These are phyloP conservation scores for Cichladusa arquata DNA, from an alignment of 2,113 vertebrate species.

Conservation along the genomic window DNA sequence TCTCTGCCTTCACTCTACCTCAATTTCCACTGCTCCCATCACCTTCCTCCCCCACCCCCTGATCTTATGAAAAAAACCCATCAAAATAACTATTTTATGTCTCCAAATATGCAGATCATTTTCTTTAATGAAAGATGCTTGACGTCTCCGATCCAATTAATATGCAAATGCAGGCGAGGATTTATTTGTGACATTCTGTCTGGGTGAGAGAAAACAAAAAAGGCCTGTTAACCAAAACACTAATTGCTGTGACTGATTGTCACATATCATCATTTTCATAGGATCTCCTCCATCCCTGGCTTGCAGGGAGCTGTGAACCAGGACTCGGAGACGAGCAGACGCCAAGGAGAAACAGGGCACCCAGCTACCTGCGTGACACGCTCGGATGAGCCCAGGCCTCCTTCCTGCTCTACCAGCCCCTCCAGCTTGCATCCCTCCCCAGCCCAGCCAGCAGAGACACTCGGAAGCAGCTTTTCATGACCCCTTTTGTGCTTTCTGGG, in stretches of 20 bases:
- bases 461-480: background rate
- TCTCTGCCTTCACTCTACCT: conserved; percentile 79
- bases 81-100: conserved; percentile 99
- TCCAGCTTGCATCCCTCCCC: background rate
- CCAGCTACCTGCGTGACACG: conserved; percentile 64
- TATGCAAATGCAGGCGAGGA: conserved; percentile 99
- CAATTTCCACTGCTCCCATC: conserved; percentile 96
- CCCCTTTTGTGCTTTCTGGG: background rate
- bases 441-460: background rate
- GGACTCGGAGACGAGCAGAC: conserved; percentile 65
- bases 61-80: conserved; percentile 86
- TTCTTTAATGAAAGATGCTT: conserved; percentile 99
- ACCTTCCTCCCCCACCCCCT: conserved; percentile 88
- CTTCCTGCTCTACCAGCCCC: background rate
- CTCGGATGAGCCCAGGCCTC: conserved; percentile 40
- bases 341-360: conserved; percentile 82
- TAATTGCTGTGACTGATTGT: conserved; percentile 99
- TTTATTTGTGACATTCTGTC: conserved; percentile 99
- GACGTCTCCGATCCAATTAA: conserved; percentile 99
- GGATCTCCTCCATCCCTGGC: conserved; percentile 92
- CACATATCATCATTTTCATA: conserved; percentile 99
- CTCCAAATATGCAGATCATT: conserved; percentile 99
- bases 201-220: conserved; percentile 99
- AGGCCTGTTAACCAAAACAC: conserved; percentile 99
- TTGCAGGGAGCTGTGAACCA: conserved; percentile 77